These are phyloP conservation scores for Platygyra sinensis DNA, from an alignment of 64 coral and sea anemone species.

Conservation along the genomic window DNA sequence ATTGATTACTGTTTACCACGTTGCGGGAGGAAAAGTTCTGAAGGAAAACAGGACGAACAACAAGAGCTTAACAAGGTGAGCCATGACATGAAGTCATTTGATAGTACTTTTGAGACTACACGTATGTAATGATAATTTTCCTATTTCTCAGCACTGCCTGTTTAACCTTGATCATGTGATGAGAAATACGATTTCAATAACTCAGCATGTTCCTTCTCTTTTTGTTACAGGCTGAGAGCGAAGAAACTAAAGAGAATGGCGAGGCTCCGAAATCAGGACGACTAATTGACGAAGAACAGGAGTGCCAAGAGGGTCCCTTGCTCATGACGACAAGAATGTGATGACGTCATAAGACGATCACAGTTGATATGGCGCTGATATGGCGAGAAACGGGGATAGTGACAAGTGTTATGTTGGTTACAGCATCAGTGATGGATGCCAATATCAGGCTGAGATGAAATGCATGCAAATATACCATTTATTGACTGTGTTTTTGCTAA, in stretches of 20 bases:
- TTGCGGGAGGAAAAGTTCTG: not conserved
- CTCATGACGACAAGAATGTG: slow-evolving; percentile 6
- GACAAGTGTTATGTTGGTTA: not conserved
- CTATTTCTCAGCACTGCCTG: not conserved
- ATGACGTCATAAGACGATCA: not conserved
- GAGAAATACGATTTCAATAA: not conserved
- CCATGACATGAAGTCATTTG: not conserved
- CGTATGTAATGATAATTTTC: not conserved
- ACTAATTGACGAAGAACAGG: not conserved
- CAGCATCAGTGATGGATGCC: too few relatives aligned
- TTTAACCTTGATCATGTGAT: not conserved
- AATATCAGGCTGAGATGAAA: too few relatives aligned
- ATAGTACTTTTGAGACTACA: not conserved
- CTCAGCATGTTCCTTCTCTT: not conserved
- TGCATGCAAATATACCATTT: too few relatives aligned
- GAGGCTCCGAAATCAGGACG: not conserved
- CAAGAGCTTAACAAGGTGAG: not conserved
- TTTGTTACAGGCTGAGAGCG: not conserved
- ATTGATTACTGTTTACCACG: slow-evolving; percentile 40
- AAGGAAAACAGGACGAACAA: not conserved
- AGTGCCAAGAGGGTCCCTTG: not conserved
- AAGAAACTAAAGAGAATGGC: not conserved
- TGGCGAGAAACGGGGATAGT: not conserved
- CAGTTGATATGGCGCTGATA: not conserved
- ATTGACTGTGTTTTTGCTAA: too few relatives aligned